phyloP scores from a whole-genome alignment of 2,113 vertebrate genomes.

The Camelus bactrianus region DNA sequence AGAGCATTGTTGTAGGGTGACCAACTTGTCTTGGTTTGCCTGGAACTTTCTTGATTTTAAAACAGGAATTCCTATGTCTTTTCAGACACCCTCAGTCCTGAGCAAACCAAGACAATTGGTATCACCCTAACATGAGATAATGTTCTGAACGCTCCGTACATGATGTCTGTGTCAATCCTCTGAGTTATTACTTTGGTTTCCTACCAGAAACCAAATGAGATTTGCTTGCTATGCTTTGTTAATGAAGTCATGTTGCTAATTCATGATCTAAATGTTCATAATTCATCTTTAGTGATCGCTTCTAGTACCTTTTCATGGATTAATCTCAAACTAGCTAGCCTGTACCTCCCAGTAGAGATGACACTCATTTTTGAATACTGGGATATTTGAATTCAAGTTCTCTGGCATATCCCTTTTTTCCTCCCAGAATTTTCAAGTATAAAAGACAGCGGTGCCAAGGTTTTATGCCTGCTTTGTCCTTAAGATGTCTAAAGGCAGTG shows the following conservation, averaged over 20 bases:
- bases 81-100: neutral
- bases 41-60: neutral
- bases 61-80: neutral
- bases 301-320: neutral
- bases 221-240: neutral
- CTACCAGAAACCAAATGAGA: neutral
- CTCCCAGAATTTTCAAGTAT: conserved; percentile 14
- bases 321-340: neutral
- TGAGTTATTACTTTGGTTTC: neutral
- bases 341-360: neutral
- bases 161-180: neutral
- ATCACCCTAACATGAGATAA: neutral
- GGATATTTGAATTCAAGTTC: neutral
- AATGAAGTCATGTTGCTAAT: neutral
- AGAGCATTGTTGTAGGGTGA: neutral
- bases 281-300: neutral
- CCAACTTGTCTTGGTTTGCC: neutral
- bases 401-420: neutral
- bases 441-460: neutral
- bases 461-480: neutral
- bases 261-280: conserved; percentile 3
- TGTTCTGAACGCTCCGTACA: neutral
- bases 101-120: neutral
- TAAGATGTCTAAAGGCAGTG: neutral
- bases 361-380: neutral